Evolutionary conservation across 2,113 vertebrate genomes (phyloP).

Genomic region (Miniopterus natalensis): DNA sequence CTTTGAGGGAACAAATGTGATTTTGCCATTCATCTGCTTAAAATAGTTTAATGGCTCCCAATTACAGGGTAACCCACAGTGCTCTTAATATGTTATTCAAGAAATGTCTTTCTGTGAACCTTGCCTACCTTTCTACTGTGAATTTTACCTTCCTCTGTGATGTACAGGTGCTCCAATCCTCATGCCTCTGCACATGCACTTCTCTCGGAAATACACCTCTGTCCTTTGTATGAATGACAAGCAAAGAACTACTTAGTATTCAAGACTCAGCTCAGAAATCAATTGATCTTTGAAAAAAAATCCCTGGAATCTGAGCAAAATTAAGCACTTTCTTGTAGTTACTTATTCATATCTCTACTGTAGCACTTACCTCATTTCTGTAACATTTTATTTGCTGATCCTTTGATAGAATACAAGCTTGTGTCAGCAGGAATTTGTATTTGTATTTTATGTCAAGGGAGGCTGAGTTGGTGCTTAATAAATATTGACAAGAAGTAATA

Average conservation of each 20-base stretch:
- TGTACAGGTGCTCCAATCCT: neutral
- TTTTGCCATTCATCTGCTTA: conserved; percentile 25
- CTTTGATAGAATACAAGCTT: neutral
- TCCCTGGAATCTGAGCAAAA: conserved; percentile 26
- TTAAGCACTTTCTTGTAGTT: neutral
- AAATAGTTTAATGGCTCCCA: conserved; percentile 1
- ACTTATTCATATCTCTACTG: neutral
- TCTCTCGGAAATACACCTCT: neutral
- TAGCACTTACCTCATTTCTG: neutral
- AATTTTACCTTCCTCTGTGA: neutral
- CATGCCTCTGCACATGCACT: neutral
- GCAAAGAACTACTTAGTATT: neutral
- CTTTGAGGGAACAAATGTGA: conserved; percentile 41
- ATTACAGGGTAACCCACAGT: neutral
- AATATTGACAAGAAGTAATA: conserved; percentile 40
- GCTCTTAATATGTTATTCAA: conserved; percentile 17
- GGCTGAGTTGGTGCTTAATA: neutral
- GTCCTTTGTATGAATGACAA: neutral
- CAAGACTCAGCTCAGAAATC: conserved; percentile 17
- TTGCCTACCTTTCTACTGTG: neutral
- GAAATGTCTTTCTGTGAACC: neutral
- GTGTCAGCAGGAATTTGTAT: neutral
- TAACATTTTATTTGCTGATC: conserved; percentile 15
- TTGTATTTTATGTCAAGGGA: neutral
- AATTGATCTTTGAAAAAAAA: neutral